Evolutionary conservation across 1,140 invertebrate species (phyloP), one percentile per base, ranked within the genome.

Genomic region (Harpegnathos saltator): DNA sequence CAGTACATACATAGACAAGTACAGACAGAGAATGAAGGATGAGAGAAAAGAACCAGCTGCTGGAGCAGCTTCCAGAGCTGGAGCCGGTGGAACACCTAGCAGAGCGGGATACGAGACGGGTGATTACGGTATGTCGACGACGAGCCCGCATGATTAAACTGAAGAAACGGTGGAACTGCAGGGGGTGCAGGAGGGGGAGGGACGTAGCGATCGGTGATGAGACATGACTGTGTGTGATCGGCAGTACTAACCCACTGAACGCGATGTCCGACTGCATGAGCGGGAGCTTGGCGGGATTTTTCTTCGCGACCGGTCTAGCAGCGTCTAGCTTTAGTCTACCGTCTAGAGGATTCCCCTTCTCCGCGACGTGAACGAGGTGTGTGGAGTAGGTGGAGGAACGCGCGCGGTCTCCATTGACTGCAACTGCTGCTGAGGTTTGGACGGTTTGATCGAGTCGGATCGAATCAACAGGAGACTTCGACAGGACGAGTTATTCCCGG

Each of bases 231-330:
- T 71, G 33, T 33, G 38, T n/a, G 81, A 84, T 77, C 56, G 65
- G 12, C 85, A 89, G 83, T 83, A 89, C 89, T 90, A 90, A 90
- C 89, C 89, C 59, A 88, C 69, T 90, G 83, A 89, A 85, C 83
- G 77, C 29, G 66, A 83, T 75, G 84, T 24, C 56, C 69, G 33
- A 58, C 80, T 69, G 63, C 33, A 68, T 78, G 52, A 69, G 52
- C 52, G 9, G 14, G 75, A 44, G 65, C 69, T 52, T 69, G 66
- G 73, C 50, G 50, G 44, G 62, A 11, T 89, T 90, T 89, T 90
- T 90, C 83, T 85, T 69, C 29, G 54, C 44, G 85, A 90, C 89
- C 89, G 89, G 89, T 90, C 87, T 89, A 85, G 50, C 56, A 71
- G 33, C 83, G 89, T 90, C 89, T 90, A 90, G 82, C 87, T 86